Evolutionary conservation across 2,888 invertebrate species (phyloP), one percentile per base, ranked within the genome.

Genomic region (Noctua janthe): DNA sequence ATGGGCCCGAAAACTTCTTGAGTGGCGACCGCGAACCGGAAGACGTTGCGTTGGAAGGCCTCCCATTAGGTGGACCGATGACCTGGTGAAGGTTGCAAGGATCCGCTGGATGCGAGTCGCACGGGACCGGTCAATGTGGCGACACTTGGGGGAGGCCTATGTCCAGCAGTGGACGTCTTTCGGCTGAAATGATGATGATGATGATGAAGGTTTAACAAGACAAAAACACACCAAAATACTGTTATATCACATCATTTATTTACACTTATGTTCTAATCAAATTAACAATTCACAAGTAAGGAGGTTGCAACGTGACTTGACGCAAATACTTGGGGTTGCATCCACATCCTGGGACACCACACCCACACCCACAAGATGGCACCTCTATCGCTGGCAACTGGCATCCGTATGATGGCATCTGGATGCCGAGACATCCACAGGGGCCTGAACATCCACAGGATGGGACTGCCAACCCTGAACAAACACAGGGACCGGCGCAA

Each of bases 251-350:
- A 71, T 74, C 13, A 77, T 77, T 80, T 79, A 83, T 81, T 80
- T 71, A 77, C 70, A 75, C 51, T 51, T 2, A 54, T 10, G 5
- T 39, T 10, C 20, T 20, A 49, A 59, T 29, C n/a, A 66, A 54
- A 71, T 51, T 23, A 76, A 70, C 11, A 78, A 51, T 49, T 80
- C 85, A 95, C 92, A 95, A 90, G 88, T 92, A 95, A 0, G 95
- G 95, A 1, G 95, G 95, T 49, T 92, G 94, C 11, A 95, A 82
- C n/a, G 92, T 92, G 0, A 95, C 90, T 84, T 95, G 94, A 15
- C 95, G 90, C 66, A 95, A 89, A 87, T 94, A 94, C 49, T 82
- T 78, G 0, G 84, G 66, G 66, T 59, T 76, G 35, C 86, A 86
- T 10, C 81, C 87, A 64, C 86, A 86, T 0, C 72, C 78, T 1